These are phyloP conservation scores for Pterocles gutturalis DNA, from an alignment of 2,113 vertebrate genomes.

Conservation along the genomic window DNA sequence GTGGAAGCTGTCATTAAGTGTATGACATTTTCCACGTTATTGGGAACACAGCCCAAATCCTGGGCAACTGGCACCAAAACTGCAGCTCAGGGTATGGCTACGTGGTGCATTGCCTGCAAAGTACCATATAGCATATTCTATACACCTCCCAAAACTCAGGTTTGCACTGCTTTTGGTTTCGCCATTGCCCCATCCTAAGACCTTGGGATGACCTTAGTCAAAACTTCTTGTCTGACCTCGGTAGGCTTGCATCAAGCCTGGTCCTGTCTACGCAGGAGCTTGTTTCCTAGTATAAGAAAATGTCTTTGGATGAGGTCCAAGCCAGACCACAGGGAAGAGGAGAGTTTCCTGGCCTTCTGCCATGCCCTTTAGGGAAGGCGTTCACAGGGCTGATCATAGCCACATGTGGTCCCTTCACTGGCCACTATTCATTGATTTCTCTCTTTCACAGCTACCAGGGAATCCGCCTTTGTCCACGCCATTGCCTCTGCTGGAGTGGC, in stretches of 20 bases:
- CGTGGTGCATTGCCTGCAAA: background rate
- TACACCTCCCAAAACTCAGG: background rate
- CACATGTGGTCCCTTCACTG: background rate
- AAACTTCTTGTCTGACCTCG: background rate
- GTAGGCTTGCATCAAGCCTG: background rate
- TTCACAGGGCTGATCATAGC: background rate
- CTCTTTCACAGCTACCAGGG: constrained; percentile 88
- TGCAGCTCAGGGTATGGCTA: background rate
- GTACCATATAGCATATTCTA: fast-evolving
- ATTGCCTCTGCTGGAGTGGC: constrained; percentile 95
- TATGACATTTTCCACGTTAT: background rate
- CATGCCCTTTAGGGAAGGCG: background rate
- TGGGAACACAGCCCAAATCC: background rate
- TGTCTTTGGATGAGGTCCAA: background rate
- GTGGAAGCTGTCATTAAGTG: background rate
- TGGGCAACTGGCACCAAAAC: fast-evolving
- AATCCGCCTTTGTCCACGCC: constrained; percentile 96
- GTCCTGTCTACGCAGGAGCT: background rate
- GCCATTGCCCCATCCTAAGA: background rate
- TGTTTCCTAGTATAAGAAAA: background rate
- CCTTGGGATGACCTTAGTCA: background rate
- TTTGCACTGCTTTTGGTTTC: background rate
- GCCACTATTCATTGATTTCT: background rate
- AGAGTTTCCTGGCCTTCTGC: background rate
- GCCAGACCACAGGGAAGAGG: background rate